Conservation (phyloP, 2,797 vertebrate genomes). For the Streptopelia turtur region DNA sequence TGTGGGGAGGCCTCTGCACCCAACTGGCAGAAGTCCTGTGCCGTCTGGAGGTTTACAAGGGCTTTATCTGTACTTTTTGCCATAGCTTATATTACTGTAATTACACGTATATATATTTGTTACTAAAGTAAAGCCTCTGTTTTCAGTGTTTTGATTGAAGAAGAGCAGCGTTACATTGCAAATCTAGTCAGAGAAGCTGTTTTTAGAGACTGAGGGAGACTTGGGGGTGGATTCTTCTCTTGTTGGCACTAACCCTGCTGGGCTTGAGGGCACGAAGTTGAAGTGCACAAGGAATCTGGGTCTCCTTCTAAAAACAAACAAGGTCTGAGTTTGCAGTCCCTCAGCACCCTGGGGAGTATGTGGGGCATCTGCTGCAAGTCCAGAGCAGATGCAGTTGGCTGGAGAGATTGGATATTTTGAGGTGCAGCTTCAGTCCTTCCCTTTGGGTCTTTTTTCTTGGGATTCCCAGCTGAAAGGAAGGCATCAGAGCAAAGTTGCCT, state of each 20-base stretch:
- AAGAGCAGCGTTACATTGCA: not conserved
- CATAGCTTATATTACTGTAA: not conserved
- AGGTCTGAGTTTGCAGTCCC: not conserved
- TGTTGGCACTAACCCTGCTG: not conserved
- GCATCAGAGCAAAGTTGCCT: not conserved
- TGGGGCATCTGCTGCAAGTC: not conserved
- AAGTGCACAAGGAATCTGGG: constrained; percentile 17
- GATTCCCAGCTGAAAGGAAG: not conserved
- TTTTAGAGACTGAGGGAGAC: not conserved
- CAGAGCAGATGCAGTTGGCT: not conserved
- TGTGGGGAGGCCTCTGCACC: not conserved
- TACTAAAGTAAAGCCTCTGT: not conserved
- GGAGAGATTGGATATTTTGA: not conserved
- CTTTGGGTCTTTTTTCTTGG: not conserved
- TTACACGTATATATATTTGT: not conserved
- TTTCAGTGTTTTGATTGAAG: not conserved
- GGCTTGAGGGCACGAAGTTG: constrained; percentile 37
- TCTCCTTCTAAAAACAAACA: constrained; percentile 35
- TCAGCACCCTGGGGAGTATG: not conserved
- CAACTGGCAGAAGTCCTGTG: not conserved
- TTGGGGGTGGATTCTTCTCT: not conserved
- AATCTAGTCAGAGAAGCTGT: not conserved
- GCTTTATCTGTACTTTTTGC: not conserved
- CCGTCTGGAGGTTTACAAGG: not conserved
- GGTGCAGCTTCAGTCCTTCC: not conserved